Evolutionary conservation across 2,797 vertebrate genomes (phyloP).

Genomic region (Tapera naevia): DNA sequence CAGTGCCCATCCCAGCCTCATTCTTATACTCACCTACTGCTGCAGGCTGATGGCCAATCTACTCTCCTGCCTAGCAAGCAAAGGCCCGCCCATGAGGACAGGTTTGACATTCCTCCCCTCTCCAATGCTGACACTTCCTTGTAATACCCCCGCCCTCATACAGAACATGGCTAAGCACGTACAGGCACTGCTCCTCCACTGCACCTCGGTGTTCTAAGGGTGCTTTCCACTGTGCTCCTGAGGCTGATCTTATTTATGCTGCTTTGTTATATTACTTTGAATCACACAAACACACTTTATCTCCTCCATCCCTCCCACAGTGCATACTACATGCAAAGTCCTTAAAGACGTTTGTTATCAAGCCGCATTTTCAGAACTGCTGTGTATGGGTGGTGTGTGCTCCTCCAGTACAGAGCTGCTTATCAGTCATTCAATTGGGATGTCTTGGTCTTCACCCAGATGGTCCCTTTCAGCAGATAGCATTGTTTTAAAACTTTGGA

Average conservation of each 20-base stretch:
- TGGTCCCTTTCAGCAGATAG: conserved; percentile 78
- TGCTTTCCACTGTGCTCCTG: not conserved
- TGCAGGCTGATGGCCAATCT: not conserved
- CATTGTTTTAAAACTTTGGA: conserved; percentile 80
- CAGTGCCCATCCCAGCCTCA: fast-evolving
- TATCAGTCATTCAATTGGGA: conserved; percentile 70
- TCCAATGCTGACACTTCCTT: not conserved
- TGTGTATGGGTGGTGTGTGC: conserved; percentile 45
- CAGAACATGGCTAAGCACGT: not conserved
- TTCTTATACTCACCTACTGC: not conserved
- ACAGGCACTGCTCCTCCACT: not conserved
- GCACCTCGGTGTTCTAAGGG: not conserved
- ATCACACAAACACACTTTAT: conserved; percentile 46
- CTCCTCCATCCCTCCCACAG: not conserved
- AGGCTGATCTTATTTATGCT: conserved; percentile 33
- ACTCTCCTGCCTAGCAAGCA: not conserved
- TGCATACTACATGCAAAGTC: conserved; percentile 34
- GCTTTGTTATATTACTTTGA: not conserved
- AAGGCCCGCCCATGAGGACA: not conserved
- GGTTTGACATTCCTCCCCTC: not conserved
- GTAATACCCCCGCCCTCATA: not conserved
- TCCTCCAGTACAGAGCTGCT: conserved; percentile 54
- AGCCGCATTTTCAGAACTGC: conserved; percentile 64
- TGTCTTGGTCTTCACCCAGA: conserved; percentile 77
- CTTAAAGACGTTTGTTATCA: conserved; percentile 62